A percentile compares a stretch with the other conserved stretches of the same genome.
Conservation (phyloP, 2,888 invertebrate species). For the Apodemia hepburni region DNA sequence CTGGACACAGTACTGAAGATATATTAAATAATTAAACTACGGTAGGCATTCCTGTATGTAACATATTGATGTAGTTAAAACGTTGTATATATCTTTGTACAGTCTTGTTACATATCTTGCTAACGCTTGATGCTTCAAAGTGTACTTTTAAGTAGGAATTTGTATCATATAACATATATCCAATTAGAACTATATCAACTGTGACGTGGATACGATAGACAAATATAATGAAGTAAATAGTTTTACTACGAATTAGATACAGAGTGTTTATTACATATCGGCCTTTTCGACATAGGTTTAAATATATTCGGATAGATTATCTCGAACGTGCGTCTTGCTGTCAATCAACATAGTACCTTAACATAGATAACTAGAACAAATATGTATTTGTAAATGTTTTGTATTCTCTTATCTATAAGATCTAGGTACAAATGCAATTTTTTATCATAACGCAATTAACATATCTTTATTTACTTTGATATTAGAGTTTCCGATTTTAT, state of each 20-base stretch:
- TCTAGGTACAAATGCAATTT: constrained; percentile 14
- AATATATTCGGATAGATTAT: constrained; percentile 68
- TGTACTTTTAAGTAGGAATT: constrained; percentile 41
- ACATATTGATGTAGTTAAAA: constrained; percentile 32
- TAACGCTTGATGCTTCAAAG: constrained; percentile 47
- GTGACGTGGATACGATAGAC: constrained; percentile 1
- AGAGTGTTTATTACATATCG: constrained; percentile 40
- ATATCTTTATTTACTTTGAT: constrained; percentile 16
- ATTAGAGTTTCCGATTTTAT: neutral
- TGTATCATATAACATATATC: constrained; percentile 27
- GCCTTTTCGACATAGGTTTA: constrained; percentile 49
- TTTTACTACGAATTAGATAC: constrained; percentile 8
- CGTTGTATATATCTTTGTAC: constrained; percentile 66
- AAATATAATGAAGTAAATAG: neutral
- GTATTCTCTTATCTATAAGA: constrained; percentile 18
- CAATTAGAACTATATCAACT: neutral
- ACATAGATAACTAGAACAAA: constrained; percentile 13
- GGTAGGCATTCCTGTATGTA: constrained; percentile 50
- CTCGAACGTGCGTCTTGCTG: constrained; percentile 40
- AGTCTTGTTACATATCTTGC: constrained; percentile 54
- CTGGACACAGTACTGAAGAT: constrained; percentile 89
- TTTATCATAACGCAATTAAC: neutral
- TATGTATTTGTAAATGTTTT: constrained; percentile 22
- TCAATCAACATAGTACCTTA: constrained; percentile 32
- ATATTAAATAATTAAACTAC: constrained; percentile 34